Conservation (phyloP, 1,140 invertebrate species). For the Drusus annulatus region DNA sequence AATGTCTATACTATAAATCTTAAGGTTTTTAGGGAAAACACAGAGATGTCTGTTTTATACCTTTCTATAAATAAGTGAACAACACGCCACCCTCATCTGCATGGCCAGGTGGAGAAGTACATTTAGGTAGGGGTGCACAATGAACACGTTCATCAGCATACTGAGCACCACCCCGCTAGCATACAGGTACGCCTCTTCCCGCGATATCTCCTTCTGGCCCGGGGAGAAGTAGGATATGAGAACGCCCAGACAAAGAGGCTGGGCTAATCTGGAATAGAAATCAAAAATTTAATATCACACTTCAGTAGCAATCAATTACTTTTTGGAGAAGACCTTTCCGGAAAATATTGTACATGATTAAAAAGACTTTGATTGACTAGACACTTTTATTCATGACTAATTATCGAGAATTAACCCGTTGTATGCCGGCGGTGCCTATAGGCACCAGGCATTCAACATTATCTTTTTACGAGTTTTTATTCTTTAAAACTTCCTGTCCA, state of each 20-base stretch:
- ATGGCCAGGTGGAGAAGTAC: constrained; percentile 80
- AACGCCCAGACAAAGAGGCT: constrained; percentile 79
- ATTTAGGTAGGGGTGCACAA: constrained; percentile 86
- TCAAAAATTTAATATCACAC: not conserved
- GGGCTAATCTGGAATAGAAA: constrained; percentile 74
- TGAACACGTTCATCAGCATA: constrained; percentile 74
- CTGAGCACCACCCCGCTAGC: constrained; percentile 79
- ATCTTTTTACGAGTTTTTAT: no score
- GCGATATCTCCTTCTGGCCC: constrained; percentile 65
- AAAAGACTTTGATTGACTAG: no score
- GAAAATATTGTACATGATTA: no score
- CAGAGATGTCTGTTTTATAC: constrained; percentile 62
- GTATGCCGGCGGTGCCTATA: no score
- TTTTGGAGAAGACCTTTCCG: no score
- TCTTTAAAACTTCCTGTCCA: no score
- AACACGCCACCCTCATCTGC: constrained; percentile 84
- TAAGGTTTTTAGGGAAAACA: no score
- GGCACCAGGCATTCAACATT: no score
- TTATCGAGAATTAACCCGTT: no score
- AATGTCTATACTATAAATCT: no score
- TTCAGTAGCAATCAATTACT: no score
- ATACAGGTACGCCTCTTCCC: constrained; percentile 77
- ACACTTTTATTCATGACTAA: no score
- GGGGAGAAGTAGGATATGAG: constrained; percentile 80
- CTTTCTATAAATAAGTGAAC: constrained; percentile 88